Percentiles rank a stretch among this genome's conserved stretches.
Evolutionary conservation across 2,113 vertebrate genomes (phyloP).

Genomic region (Sceloporus undulatus): DNA sequence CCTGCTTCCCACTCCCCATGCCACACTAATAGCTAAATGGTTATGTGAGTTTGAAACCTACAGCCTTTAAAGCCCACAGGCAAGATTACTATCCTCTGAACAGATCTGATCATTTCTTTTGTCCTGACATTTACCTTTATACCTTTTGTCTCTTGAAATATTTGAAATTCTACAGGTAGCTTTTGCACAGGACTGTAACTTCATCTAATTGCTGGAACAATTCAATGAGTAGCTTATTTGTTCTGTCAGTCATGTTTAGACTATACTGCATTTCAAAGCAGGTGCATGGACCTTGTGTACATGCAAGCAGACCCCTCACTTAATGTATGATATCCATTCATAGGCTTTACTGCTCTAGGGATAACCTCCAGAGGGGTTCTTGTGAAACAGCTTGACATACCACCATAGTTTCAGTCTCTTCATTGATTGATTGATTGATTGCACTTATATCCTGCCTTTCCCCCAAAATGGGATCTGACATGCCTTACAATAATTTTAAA

Average conservation of each 20-base stretch:
- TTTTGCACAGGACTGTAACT: background rate
- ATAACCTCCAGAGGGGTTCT: background rate
- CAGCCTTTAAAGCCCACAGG: constrained; percentile 26
- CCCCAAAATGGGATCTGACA: too few relatives aligned
- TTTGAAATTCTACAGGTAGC: constrained; percentile 26
- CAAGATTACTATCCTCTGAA: constrained; percentile 32
- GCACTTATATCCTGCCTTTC: too few relatives aligned
- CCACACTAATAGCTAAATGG: background rate
- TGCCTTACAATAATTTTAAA: too few relatives aligned
- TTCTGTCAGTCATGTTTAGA: background rate
- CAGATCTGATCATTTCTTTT: constrained; percentile 29
- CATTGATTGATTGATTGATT: too few relatives aligned
- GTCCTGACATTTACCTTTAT: constrained; percentile 41
- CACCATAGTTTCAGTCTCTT: background rate
- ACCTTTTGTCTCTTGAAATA: constrained; percentile 18
- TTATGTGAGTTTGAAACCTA: background rate
- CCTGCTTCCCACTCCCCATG: background rate
- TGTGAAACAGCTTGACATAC: background rate
- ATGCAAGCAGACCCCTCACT: background rate
- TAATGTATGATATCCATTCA: background rate
- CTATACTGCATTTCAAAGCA: background rate
- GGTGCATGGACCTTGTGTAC: background rate
- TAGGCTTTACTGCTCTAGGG: background rate
- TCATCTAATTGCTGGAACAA: constrained; percentile 45
- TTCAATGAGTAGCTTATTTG: constrained; percentile 9